These are phyloP conservation scores for Axis porcinus DNA, from an alignment of 2,113 vertebrate genomes.

Conservation along the genomic window DNA sequence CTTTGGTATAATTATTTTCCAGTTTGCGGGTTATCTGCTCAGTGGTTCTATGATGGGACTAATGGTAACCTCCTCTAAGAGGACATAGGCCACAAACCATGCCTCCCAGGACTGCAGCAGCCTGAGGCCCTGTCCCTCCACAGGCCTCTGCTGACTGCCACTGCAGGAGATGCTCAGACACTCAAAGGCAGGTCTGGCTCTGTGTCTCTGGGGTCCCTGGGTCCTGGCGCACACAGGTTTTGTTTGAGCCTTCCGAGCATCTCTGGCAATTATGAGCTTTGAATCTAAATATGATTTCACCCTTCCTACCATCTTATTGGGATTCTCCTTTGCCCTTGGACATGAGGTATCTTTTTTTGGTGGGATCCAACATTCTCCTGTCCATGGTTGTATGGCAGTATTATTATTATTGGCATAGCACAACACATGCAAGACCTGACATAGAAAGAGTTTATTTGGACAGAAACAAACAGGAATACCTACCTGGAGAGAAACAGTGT, in stretches of 20 bases:
- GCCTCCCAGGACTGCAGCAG: not conserved
- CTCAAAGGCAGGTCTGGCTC: not conserved
- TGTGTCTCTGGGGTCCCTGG: not conserved
- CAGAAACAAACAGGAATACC: not conserved
- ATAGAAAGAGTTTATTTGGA: not conserved
- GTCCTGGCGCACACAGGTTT: not conserved
- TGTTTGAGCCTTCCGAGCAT: not conserved
- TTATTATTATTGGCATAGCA: not conserved
- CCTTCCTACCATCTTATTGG: not conserved
- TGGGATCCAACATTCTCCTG: not conserved
- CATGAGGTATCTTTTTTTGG: not conserved
- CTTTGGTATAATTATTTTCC: not conserved
- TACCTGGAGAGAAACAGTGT: not conserved
- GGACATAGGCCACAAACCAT: rapidly evolving
- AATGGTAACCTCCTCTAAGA: not conserved
- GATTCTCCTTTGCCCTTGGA: not conserved
- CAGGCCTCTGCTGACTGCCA: not conserved
- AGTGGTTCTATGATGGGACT: not conserved
- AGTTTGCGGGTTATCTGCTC: not conserved
- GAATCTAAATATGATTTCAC: not conserved
- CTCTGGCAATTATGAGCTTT: not conserved
- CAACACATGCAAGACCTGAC: rapidly evolving
- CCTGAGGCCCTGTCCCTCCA: not conserved
- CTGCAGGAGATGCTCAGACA: not conserved
- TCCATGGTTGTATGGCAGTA: not conserved